Conservation (phyloP, 1,140 invertebrate genomes). For the Danaus plexippus region DNA sequence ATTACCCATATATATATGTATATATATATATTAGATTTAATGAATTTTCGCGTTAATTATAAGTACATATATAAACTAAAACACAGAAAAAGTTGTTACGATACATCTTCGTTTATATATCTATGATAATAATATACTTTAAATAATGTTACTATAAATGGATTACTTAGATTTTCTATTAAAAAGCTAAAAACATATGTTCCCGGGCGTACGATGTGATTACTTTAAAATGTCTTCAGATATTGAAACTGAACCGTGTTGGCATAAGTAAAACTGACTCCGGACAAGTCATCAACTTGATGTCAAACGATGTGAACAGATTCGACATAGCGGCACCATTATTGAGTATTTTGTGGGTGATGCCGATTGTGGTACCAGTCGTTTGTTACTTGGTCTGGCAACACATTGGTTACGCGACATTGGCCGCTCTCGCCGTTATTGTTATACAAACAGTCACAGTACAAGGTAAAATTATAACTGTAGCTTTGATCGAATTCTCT, state of each 20-base stretch:
- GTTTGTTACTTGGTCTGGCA: slow-evolving; percentile 77
- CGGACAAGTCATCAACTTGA: slow-evolving; percentile 89
- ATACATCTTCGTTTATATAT: too few relatives aligned
- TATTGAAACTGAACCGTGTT: slow-evolving; percentile 72
- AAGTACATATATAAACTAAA: too few relatives aligned
- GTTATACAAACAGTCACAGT: slow-evolving; percentile 76
- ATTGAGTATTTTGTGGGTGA: slow-evolving; percentile 80
- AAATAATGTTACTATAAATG: too few relatives aligned
- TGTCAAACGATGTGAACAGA: slow-evolving; percentile 86
- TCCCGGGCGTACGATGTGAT: too few relatives aligned
- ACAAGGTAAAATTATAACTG: slow-evolving; percentile 70
- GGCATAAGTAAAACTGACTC: slow-evolving; percentile 81
- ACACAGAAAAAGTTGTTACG: too few relatives aligned
- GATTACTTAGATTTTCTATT: too few relatives aligned
- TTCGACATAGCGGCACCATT: slow-evolving; percentile 72
- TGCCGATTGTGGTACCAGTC: slow-evolving; percentile 79
- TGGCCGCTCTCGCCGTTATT: slow-evolving; percentile 76
- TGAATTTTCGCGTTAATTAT: too few relatives aligned
- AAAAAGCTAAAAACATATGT: too few relatives aligned
- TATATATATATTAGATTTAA: too few relatives aligned
- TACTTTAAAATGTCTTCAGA: slow-evolving; percentile 40
- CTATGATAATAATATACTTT: too few relatives aligned
- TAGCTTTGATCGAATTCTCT: not conserved
- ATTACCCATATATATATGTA: too few relatives aligned
- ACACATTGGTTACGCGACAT: slow-evolving; percentile 72